Evolutionary conservation across 2,888 invertebrate genomes (phyloP).

Genomic region (Eledone cirrhosa): DNA sequence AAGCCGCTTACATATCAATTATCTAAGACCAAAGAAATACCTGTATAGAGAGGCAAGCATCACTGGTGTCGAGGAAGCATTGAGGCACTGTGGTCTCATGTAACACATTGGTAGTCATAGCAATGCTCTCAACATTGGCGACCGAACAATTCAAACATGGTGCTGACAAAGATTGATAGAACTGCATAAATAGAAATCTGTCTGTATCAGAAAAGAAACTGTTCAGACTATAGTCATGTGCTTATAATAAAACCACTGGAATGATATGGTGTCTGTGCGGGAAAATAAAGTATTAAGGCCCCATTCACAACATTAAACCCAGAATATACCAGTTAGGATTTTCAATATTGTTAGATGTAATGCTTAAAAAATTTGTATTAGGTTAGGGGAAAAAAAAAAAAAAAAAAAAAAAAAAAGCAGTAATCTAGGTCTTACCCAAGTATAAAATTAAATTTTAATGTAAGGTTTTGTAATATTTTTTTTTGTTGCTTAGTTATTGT

Average conservation of each 20-base stretch:
- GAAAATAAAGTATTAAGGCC: not conserved
- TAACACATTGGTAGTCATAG: slow-evolving; percentile 26
- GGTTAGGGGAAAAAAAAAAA: too few relatives aligned
- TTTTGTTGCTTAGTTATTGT: too few relatives aligned
- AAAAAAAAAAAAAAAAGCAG: too few relatives aligned
- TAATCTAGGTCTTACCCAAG: too few relatives aligned
- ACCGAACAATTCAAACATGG: slow-evolving; percentile 24
- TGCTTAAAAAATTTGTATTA: too few relatives aligned
- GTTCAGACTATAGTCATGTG: slow-evolving; percentile 21
- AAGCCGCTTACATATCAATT: slow-evolving; percentile 26
- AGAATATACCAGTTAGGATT: too few relatives aligned
- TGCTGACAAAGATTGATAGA: slow-evolving; percentile 30
- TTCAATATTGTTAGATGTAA: too few relatives aligned
- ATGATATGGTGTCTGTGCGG: slow-evolving; percentile 11
- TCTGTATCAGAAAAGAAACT: slow-evolving; percentile 30
- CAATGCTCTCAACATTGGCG: slow-evolving; percentile 24
- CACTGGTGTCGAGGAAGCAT: slow-evolving; percentile 24
- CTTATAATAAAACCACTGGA: slow-evolving; percentile 19
- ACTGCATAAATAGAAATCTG: slow-evolving; percentile 29
- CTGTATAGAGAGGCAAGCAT: slow-evolving; percentile 22
- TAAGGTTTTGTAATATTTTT: too few relatives aligned
- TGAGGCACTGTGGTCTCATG: slow-evolving; percentile 25
- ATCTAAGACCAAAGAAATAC: slow-evolving; percentile 30
- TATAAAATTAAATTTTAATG: too few relatives aligned
- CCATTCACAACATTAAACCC: too few relatives aligned